Conservation (phyloP, 1,140 invertebrate species). For the Procambarus clarkii region DNA sequence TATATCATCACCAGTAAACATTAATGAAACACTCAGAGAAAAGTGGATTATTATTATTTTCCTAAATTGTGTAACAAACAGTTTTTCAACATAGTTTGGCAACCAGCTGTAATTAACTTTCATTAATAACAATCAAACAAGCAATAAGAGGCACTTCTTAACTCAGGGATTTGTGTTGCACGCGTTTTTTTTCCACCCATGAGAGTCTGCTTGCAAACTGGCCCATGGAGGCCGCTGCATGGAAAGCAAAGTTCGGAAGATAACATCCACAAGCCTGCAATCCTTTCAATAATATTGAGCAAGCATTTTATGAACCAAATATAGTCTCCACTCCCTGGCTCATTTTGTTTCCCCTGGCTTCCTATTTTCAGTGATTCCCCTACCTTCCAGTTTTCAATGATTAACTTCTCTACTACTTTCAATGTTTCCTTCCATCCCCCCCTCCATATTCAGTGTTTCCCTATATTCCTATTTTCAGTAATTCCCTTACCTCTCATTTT, state of each 20-base stretch:
- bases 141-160: conserved; percentile 68
- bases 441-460: too few species aligned
- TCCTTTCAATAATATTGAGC: conserved; percentile 1
- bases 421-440: too few species aligned
- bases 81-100: conserved; percentile 61
- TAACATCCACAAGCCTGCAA: background rate
- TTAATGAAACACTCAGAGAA: conserved; percentile 60
- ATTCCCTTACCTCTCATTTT: background rate
- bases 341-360: background rate
- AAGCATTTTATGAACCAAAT: background rate
- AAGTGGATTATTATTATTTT: background rate
- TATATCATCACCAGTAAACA: conserved; percentile 38
- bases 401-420: too few species aligned
- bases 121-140: conserved; percentile 67
- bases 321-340: background rate
- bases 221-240: background rate
- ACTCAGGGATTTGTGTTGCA: conserved; percentile 57
- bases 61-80: conserved; percentile 63
- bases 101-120: conserved; percentile 67
- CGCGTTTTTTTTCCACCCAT: background rate
- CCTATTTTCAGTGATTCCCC: background rate
- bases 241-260: background rate
- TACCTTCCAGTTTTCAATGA: background rate
- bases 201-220: background rate
- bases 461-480: background rate